These are phyloP conservation scores for Antitype chi DNA, from an alignment of 2,888 invertebrate genomes.

Conservation along the genomic window DNA sequence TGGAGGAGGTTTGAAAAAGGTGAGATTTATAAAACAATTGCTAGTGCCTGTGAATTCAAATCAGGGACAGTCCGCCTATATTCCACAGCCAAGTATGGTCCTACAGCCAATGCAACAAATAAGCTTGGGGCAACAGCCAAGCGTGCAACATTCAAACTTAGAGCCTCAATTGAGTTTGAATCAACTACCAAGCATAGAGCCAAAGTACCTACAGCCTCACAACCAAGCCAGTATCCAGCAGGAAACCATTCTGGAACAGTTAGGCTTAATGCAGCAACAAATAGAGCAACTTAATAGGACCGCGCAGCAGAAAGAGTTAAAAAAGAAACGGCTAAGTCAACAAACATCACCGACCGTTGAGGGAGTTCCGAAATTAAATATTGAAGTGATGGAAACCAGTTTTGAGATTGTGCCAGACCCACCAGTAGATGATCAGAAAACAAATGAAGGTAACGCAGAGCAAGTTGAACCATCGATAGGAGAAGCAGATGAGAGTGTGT, in stretches of 20 bases:
- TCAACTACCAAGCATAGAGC: not conserved
- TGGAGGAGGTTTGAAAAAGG: not conserved
- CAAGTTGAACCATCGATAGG: not conserved
- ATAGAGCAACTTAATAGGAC: conserved; percentile 1
- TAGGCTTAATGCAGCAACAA: conserved; percentile 11
- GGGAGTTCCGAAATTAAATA: not conserved
- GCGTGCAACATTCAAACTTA: not conserved
- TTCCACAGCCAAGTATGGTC: not conserved
- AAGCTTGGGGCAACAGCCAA: not conserved
- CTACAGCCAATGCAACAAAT: not conserved
- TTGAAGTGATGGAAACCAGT: not conserved
- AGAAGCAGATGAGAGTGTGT: not conserved
- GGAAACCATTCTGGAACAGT: conserved; percentile 9
- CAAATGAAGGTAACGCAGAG: not conserved
- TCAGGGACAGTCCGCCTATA: not conserved
- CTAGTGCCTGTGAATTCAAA: not conserved
- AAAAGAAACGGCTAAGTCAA: not conserved
- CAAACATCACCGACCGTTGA: not conserved
- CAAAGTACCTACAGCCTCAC: not conserved
- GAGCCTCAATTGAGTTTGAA: not conserved
- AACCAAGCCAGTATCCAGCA: not conserved
- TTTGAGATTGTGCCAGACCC: not conserved
- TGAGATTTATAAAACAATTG: conserved; percentile 17
- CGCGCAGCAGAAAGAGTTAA: not conserved
- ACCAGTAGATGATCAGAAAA: not conserved